Percentiles rank a stretch among this genome's conserved stretches.
Evolutionary conservation across 2,888 invertebrate genomes (phyloP).

Genomic region (Pyrrhosoma nymphula): DNA sequence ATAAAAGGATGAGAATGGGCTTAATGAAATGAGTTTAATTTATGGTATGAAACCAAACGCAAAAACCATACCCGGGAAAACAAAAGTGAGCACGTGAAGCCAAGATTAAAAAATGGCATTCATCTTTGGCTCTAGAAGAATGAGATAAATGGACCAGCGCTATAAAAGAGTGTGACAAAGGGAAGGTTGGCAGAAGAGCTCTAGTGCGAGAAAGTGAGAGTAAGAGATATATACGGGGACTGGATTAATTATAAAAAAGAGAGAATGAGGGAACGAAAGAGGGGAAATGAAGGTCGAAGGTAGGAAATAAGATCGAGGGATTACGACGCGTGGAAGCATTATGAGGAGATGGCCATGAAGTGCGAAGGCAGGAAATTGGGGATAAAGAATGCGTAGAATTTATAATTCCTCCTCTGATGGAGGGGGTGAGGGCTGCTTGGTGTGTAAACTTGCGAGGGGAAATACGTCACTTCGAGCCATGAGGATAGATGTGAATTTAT

Average conservation of each 20-base stretch:
- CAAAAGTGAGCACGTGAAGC: neutral
- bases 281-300: neutral
- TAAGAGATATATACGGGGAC: neutral
- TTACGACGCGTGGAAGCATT: conserved; percentile 30
- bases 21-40: neutral
- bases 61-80: neutral
- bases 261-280: neutral
- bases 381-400: conserved; percentile 15
- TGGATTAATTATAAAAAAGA: neutral
- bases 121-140: neutral
- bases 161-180: conserved; percentile 25
- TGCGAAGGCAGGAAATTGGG: conserved; percentile 12
- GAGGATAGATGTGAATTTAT: neutral
- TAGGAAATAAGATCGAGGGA: conserved; percentile 27
- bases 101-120: neutral
- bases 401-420: neutral
- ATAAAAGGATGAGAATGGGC: neutral
- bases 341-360: neutral
- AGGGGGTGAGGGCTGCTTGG: neutral
- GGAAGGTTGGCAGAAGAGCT: neutral
- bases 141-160: conserved; percentile 8
- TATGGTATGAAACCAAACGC: neutral
- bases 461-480: neutral
- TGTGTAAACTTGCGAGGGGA: neutral
- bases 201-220: neutral